A percentile compares a stretch with the other conserved stretches of the same genome.
These are phyloP conservation scores for Panurus biarmicus DNA, from an alignment of 2,113 vertebrate genomes.

Conservation along the genomic window DNA sequence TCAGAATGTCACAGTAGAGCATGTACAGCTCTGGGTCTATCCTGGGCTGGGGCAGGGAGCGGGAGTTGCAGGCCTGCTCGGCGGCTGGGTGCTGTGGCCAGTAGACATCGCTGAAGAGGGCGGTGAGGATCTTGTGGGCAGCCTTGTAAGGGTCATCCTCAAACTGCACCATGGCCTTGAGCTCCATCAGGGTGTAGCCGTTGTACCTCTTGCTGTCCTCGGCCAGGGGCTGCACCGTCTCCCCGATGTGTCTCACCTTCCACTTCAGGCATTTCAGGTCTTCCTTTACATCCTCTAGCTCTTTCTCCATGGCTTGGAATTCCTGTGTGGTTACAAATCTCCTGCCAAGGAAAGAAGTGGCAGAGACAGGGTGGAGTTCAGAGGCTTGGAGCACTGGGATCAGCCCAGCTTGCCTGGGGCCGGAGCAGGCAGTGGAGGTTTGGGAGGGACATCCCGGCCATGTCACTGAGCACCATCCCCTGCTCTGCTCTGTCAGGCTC, in stretches of 20 bases:
- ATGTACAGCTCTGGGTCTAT: slow-evolving; percentile 54
- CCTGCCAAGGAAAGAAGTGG: slow-evolving; percentile 34
- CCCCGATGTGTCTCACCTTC: slow-evolving; percentile 53
- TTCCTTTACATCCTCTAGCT: slow-evolving; percentile 37
- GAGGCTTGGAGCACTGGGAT: background rate
- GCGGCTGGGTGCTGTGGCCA: slow-evolving; percentile 5
- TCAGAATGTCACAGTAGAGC: slow-evolving; percentile 50
- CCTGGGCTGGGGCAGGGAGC: slow-evolving; percentile 1
- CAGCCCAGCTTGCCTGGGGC: background rate
- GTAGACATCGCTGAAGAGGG: slow-evolving; percentile 36
- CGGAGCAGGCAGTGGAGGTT: background rate
- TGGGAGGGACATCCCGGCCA: background rate
- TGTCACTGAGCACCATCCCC: background rate
- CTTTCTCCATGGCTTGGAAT: slow-evolving; percentile 58
- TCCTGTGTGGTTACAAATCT: slow-evolving; percentile 37
- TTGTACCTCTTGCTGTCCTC: slow-evolving; percentile 59
- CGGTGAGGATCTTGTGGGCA: slow-evolving; percentile 45
- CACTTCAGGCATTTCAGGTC: slow-evolving; percentile 56
- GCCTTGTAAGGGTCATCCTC: slow-evolving; percentile 53
- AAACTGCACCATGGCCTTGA: slow-evolving; percentile 55
- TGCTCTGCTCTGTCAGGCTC: background rate
- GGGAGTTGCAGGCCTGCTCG: slow-evolving; percentile 28
- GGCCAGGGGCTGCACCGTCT: slow-evolving; percentile 25
- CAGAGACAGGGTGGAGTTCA: background rate
- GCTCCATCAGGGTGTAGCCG: slow-evolving; percentile 44